Evolutionary conservation across 2,797 vertebrate genomes (phyloP).

Genomic region (Hirundo rustica): DNA sequence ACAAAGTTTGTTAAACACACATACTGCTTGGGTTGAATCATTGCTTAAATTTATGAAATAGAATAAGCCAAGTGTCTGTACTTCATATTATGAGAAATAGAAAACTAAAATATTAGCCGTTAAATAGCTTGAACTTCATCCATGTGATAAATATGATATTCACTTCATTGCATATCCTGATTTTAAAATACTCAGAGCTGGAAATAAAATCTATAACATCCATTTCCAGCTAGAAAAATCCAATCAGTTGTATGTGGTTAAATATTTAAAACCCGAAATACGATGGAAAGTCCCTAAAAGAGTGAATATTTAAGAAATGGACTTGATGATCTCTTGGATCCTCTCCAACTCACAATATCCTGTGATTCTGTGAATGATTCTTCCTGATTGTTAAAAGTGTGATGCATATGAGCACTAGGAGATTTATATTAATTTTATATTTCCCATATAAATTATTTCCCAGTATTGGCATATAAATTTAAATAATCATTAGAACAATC

Average conservation of each 20-base stretch:
- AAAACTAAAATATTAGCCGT: neutral
- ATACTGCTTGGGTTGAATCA: neutral
- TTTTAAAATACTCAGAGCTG: neutral
- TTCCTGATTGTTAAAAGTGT: neutral
- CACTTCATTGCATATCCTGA: neutral
- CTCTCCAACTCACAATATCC: neutral
- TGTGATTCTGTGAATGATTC: neutral
- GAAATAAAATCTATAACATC: neutral
- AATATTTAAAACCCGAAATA: slow-evolving; percentile 17
- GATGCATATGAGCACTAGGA: neutral
- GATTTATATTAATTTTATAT: neutral
- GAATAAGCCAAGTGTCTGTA: neutral
- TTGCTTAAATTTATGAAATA: neutral
- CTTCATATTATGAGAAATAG: neutral
- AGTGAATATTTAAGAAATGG: neutral
- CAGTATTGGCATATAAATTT: neutral
- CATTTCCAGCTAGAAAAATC: neutral
- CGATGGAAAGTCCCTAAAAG: neutral
- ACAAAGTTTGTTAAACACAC: neutral
- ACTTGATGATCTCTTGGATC: neutral
- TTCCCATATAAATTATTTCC: neutral
- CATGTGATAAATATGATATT: neutral
- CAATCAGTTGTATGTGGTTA: neutral
- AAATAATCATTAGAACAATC: neutral
- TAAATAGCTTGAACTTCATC: neutral